A percentile compares a stretch with the other conserved stretches of the same genome.
Evolutionary conservation across 2,113 vertebrate species (phyloP).

Genomic region (Callipepla squamata): DNA sequence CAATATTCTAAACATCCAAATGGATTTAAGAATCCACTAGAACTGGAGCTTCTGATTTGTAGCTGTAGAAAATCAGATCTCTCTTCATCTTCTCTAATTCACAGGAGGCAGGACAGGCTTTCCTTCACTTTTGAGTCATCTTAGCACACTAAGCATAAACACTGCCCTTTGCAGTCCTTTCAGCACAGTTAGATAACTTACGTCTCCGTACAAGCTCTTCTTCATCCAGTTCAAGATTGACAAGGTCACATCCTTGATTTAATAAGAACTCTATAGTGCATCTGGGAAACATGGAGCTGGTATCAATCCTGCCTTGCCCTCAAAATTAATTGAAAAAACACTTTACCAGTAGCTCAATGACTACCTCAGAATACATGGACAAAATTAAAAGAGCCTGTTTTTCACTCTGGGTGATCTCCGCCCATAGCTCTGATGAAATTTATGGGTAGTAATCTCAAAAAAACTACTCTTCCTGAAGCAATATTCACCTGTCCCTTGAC

Average conservation of each 20-base stretch:
- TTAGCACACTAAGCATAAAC: not conserved
- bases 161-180: not conserved
- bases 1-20: not conserved
- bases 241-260: not conserved
- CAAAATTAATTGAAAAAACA: constrained; percentile 43
- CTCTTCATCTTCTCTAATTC: not conserved
- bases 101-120: not conserved
- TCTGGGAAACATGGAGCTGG: not conserved
- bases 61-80: not conserved
- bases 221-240: not conserved
- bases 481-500: not conserved
- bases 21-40: not conserved
- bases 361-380: not conserved
- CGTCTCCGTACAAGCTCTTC: not conserved
- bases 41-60: not conserved
- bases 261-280: not conserved
- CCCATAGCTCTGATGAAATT: not conserved
- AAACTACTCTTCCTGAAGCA: not conserved
- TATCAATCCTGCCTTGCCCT: constrained; percentile 3
- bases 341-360: not conserved
- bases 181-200: not conserved
- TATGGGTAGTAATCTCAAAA: constrained; percentile 1
- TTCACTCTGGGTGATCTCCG: not conserved
- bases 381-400: constrained; percentile 24
- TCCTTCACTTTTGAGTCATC: not conserved